Evolutionary conservation across 2,797 vertebrate species (phyloP), one percentile per base, ranked within the genome.

Genomic region (Acanthiza pusilla): DNA sequence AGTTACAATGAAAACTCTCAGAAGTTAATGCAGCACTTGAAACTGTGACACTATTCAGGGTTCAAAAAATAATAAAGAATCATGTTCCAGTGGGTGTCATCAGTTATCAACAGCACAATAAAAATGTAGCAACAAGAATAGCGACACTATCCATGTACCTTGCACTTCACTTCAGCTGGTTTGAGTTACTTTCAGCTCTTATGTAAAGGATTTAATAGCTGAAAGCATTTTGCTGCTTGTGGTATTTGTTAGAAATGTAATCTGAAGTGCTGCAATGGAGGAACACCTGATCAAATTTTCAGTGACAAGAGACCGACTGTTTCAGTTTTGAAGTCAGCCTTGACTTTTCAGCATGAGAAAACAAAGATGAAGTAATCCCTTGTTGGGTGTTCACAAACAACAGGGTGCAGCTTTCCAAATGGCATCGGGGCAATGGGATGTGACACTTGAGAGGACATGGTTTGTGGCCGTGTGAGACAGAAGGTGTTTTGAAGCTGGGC

Each of bases 131-230:
- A 78, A 77, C 60, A 88, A 89, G 85, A 90, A 67, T 15, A 92
- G 54, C 0, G 3, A 91, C 45, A n/a, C 70, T 75, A 34, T 90
- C 87, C 36, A 25, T 91, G 78, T 78, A 68, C 58, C 88, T 83
- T 76, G 61, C 77, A 77, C 91, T 88, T 88, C 70, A 42, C 32
- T 92, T 96, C 94, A 94, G 87, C 86, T 97, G 95, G 80, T 97
- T 95, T 95, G 79, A 91, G 89, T 97, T 97, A 97, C 93, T 96
- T 97, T 96, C 51, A 88, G 86, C 92, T 91, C 78, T 92, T 95
- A 87, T 32, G 83, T 93, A 93, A 95, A 70, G 88, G 79, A 95
- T 96, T 96, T 97, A 96, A 96, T 96, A 96, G 88, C 93, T 91
- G 85, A 92, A 85, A 95, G 88, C 78, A 90, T 93, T 97, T 95